Conservation (phyloP, 2,888 invertebrate species). For the Gerris lacustris region DNA sequence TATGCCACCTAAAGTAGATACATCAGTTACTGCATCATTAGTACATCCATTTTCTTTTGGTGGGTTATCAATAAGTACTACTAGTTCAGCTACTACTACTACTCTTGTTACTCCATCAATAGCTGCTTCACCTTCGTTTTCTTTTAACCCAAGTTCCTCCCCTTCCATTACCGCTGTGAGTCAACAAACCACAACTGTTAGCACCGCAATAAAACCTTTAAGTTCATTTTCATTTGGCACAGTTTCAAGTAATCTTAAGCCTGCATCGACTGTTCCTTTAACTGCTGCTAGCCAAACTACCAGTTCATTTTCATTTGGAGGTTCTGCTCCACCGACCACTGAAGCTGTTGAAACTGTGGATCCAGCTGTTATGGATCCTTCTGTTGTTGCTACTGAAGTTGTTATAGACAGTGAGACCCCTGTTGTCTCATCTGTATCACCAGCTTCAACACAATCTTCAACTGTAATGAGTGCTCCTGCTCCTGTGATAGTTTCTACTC, state of each 20-base stretch:
- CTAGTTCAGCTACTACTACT: slow-evolving; percentile 3
- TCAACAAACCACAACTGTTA: not conserved
- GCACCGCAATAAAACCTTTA: not conserved
- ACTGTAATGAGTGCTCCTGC: not conserved
- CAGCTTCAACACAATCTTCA: not conserved
- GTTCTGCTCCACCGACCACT: slow-evolving; percentile 8
- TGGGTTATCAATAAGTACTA: slow-evolving; percentile 5
- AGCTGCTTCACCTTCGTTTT: not conserved
- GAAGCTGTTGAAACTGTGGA: slow-evolving; percentile 2
- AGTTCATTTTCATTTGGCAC: not conserved
- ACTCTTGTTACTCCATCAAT: slow-evolving; percentile 2
- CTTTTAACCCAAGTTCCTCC: not conserved
- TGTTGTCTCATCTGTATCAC: not conserved
- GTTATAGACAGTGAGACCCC: slow-evolving; percentile 1
- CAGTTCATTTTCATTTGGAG: not conserved
- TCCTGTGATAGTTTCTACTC: slow-evolving; percentile 2
- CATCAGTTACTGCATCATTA: not conserved
- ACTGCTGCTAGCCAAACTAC: not conserved
- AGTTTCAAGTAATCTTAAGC: not conserved
- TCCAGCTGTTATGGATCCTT: slow-evolving; percentile 8
- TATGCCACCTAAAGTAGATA: not conserved
- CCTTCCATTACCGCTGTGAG: not conserved
- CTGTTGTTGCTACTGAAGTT: slow-evolving; percentile 10
- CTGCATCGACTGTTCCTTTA: not conserved
- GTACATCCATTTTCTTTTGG: not conserved